Evolutionary conservation across 2,797 vertebrate species (phyloP), one percentile per base, ranked within the genome.

Genomic region (Gymnothorax javanicus): DNA sequence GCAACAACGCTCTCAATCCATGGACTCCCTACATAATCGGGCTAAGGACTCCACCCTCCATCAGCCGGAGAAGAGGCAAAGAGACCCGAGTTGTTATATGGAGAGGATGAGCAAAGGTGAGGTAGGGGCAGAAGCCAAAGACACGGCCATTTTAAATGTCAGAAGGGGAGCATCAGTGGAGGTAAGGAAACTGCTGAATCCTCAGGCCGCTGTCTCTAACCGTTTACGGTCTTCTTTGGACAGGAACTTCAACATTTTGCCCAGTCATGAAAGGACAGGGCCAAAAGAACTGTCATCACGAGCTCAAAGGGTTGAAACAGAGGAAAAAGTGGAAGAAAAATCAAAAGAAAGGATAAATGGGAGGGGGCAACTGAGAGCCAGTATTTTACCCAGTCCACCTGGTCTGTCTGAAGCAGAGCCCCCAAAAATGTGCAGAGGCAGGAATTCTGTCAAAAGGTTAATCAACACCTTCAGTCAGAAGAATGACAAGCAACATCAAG

Each of bases 401-500:
- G 89, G 91, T 83, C 12, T 9, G 5, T 87, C 92, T 82, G 62
- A 59, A 73, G 92, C 92, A 25, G 88, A 91, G 64, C 90, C 91
- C 11, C 91, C 93, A 7, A 43, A 15, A 62, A 27, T 83, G 12
- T 50, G 71, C 59, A n/a, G 69, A 11, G 95, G 92, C 25, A 91
- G 94, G 43, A 93, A 95, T 7, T 97, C 97, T 0, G 98, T 99
- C 88, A 97, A 93, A 91, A 97, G 95, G 89, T 95, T 99, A 59
- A 99, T 99, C 84, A 97, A 97, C 92, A 97, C 96, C 0, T 99
- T 99, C 90, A 99, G 96, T 92, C 95, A 95, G 62, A 84, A 91
- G 0, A 93, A 94, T 84, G 91, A 91, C 12, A 93, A 88, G 88
- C 90, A 92, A 85, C 94, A 89, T 17, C 93, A 94, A 73, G 90